Evolutionary conservation across 37 sponge, comb jelly and placozoan genomes (phyloP), one percentile per base, ranked within the genome.

Genomic region (Ianthella basta): DNA sequence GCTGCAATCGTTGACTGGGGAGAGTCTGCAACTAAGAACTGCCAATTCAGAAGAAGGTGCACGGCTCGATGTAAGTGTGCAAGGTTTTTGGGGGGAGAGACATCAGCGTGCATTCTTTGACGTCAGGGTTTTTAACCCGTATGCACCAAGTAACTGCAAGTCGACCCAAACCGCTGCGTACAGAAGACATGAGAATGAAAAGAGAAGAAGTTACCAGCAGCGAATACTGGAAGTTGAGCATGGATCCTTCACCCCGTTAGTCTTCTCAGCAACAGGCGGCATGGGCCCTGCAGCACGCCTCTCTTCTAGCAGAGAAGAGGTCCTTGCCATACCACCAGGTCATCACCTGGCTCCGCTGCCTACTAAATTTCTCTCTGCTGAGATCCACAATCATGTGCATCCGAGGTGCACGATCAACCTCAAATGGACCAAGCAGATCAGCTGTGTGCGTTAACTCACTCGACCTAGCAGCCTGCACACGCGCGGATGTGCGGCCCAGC

Each of bases 81-180:
- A 15, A 15, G 30, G 16, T 65, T 65, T 65, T 15, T 65, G 67
- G 67, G 67, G 67, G 13, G 32, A 15, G 16, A 32, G 67, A 65
- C 30, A 65, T 27, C 32, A 65, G 16, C 32, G 13, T 65, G 67
- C 32, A 27, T 65, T 65, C 30, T 65, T 65, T 65, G 67, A 65
- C 30, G 67, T 65, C 24, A 65, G 30, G 16, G 67, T 65, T 65
- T 65, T 65, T 65, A 65, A 65, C 19, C 67, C 67, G 10, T 65
- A 32, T 8, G 67, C 67, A 12, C 13, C 67, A n/a, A n/a, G n/a
- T n/a, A n/a, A n/a, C n/a, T n/a, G n/a, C n/a, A n/a, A n/a, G n/a
- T n/a, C n/a, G n/a, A n/a, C n/a, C n/a, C n/a, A n/a, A n/a, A n/a
- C n/a, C n/a, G n/a, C 24, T 12, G 24, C 32, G 32, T 65, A 19